Evolutionary conservation across 2,888 invertebrate species (phyloP), one percentile per base, ranked within the genome.

Genomic region (Myathropa florea): DNA sequence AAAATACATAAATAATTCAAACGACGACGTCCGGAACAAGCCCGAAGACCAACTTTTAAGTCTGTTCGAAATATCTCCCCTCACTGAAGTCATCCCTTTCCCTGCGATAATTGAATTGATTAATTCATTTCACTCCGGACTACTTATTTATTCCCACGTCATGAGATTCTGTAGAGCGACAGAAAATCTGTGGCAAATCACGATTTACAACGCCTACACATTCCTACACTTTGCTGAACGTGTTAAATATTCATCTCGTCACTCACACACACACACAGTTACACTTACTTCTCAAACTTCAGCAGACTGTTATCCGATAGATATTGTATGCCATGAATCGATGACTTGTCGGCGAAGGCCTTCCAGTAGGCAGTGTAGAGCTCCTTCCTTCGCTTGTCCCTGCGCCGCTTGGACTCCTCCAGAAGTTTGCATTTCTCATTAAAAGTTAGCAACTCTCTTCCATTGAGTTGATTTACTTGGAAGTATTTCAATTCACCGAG

Each of bases 271-370:
- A 36, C n/a, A 55, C 59, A 65, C 12, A 53, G 10, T 46, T 46
- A 71, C 4, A 73, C 75, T 73, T 82, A 92, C 92, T 90, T 91
- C 81, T 92, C 92, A 63, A 90, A 91, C 36, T 81, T 73, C 33
- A 88, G 89, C 83, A 91, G 63, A 61, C 90, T 90, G 0, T 89
- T 88, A 73, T 91, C 90, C 3, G 91, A 89, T 23, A 92, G 88
- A 88, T 90, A 92, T 18, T 89, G 90, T 36, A 92, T 76, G 28
- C 92, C 91, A 88, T 92, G 92, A 14, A 92, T 71, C 7, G 92
- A 90, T 39, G 92, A 90, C 21, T 72, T 88, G 26, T 82, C 83
- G 21, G 91, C 91, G 80, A 91, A 92, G 33, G 88, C 86, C 83
- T 88, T 90, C 18, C 90, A 73, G 73, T 91, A 91, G 21, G 89